Evolutionary conservation across 2,797 vertebrate genomes (phyloP).

Genomic region (Lophius americanus): DNA sequence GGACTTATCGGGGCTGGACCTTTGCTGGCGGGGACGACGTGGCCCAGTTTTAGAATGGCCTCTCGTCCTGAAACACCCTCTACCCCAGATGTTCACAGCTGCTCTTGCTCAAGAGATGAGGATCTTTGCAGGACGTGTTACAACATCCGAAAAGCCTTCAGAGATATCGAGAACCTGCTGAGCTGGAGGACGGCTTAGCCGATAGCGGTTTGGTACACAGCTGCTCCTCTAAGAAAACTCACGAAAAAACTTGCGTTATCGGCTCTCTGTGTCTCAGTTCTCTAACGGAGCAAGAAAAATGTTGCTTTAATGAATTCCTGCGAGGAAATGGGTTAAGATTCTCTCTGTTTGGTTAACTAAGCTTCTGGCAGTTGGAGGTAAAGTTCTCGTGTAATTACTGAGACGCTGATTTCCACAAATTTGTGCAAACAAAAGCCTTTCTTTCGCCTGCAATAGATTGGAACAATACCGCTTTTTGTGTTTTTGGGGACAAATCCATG

Average conservation of each 20-base stretch:
- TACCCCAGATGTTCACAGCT: slow-evolving; percentile 41
- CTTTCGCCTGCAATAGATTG: slow-evolving; percentile 6
- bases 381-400: slow-evolving; percentile 37
- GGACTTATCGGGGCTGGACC: too few species aligned
- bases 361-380: slow-evolving; percentile 16
- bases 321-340: slow-evolving; percentile 56
- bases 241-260: slow-evolving; percentile 15
- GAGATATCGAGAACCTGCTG: not conserved
- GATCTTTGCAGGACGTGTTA: slow-evolving; percentile 23
- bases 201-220: not conserved
- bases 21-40: too few species aligned
- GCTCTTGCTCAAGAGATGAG: slow-evolving; percentile 9
- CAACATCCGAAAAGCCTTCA: slow-evolving; percentile 18
- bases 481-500: slow-evolving; percentile 10
- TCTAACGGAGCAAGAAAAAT: slow-evolving; percentile 8
- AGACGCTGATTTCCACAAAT: slow-evolving; percentile 26
- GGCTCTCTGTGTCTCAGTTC: slow-evolving; percentile 12
- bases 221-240: slow-evolving; percentile 14
- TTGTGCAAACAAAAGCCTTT: not conserved
- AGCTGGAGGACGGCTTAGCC: not conserved
- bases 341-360: slow-evolving; percentile 41
- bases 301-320: slow-evolving; percentile 45
- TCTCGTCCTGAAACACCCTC: slow-evolving; percentile 1
- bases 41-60: too few species aligned
- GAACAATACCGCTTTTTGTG: slow-evolving; percentile 34